Conservation (phyloP, 2,888 invertebrate genomes). For the Cremastinae sp. region DNA sequence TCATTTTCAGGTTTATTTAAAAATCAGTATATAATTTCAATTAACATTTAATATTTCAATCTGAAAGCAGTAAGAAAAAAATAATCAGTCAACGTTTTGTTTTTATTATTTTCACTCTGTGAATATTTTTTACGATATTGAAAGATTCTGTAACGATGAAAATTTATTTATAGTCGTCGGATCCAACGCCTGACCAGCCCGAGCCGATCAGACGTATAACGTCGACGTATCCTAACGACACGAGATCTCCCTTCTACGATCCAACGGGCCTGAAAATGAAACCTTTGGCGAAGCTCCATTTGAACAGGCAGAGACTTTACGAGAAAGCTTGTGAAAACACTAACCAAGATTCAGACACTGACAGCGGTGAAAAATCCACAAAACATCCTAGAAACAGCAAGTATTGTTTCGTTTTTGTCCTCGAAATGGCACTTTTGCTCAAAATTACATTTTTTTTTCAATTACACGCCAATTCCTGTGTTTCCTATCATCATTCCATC, state of each 20-base stretch:
- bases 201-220: conserved; percentile 95
- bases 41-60: too few relatives aligned
- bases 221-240: conserved; percentile 94
- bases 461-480: too few relatives aligned
- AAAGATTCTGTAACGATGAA: not conserved
- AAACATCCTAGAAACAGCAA: conserved; percentile 85
- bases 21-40: too few relatives aligned
- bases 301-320: conserved; percentile 88
- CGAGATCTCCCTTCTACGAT: conserved; percentile 95
- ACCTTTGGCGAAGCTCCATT: conserved; percentile 91
- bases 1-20: too few relatives aligned
- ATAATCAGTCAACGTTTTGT: too few relatives aligned
- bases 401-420: conserved; percentile 73
- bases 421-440: too few relatives aligned
- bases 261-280: conserved; percentile 86
- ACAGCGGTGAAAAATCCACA: conserved; percentile 84
- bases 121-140: not conserved
- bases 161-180: conserved; percentile 85
- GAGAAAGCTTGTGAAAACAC: conserved; percentile 88
- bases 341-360: conserved; percentile 79
- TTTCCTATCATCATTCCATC: too few relatives aligned
- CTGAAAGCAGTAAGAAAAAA: too few relatives aligned
- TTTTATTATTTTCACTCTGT: not conserved
- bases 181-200: conserved; percentile 88
- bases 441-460: too few relatives aligned